phyloP scores from a whole-genome alignment of 2,888 invertebrate species.

The Troides oblongomaculatus region DNA sequence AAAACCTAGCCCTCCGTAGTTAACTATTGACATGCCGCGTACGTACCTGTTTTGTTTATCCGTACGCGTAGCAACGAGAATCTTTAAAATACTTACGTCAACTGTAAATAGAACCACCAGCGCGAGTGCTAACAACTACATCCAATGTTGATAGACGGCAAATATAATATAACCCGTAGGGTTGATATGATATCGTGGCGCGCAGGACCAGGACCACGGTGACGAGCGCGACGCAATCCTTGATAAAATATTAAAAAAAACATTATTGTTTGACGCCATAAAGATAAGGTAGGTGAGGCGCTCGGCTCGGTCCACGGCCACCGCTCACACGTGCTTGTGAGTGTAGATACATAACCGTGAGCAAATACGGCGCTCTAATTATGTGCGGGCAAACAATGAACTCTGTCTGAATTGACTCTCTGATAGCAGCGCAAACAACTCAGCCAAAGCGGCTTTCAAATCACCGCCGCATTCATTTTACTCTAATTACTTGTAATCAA shows the following conservation, averaged over 20 bases:
- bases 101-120: constrained; percentile 28
- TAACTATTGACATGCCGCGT: constrained; percentile 77
- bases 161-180: constrained; percentile 58
- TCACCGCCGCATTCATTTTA: constrained; percentile 32
- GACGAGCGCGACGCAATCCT: constrained; percentile 55
- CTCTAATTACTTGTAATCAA: background rate
- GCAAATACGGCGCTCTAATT: constrained; percentile 65
- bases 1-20: constrained; percentile 77
- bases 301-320: constrained; percentile 56
- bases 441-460: constrained; percentile 42
- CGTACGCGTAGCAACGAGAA: constrained; percentile 38
- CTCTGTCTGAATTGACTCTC: constrained; percentile 56
- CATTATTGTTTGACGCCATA: constrained; percentile 68
- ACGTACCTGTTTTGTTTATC: constrained; percentile 62
- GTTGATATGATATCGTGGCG: constrained; percentile 60
- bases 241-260: constrained; percentile 65
- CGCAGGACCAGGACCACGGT: constrained; percentile 56
- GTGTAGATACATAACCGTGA: constrained; percentile 49
- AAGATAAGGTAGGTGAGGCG: constrained; percentile 68
- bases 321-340: constrained; percentile 58
- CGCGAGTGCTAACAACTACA: constrained; percentile 45
- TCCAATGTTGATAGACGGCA: constrained; percentile 50
- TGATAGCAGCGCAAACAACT: constrained; percentile 53
- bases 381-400: constrained; percentile 60
- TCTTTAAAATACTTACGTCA: constrained; percentile 24